Evolutionary conservation across 2,797 vertebrate genomes (phyloP).

Genomic region (Siniperca scherzeri): DNA sequence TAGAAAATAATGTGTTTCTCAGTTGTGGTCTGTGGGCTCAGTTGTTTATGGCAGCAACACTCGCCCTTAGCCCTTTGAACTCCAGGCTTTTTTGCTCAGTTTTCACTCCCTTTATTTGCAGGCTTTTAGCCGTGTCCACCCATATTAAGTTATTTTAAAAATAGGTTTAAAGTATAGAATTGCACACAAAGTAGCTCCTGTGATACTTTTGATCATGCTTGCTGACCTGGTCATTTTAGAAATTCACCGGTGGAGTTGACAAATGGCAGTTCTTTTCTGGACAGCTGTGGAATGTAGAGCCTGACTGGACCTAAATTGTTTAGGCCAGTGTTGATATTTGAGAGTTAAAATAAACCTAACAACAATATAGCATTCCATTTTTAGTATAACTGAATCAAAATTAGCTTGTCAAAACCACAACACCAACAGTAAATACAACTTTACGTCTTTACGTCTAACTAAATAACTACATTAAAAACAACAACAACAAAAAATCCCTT

Average conservation of each 20-base stretch:
- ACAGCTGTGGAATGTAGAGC: neutral
- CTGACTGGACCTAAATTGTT: neutral
- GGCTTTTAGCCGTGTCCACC: neutral
- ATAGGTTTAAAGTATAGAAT: neutral
- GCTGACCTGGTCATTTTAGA: neutral
- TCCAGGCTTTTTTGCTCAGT: neutral
- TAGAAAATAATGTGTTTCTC: neutral
- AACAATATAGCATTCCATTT: neutral
- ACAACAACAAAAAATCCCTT: neutral
- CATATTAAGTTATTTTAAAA: neutral
- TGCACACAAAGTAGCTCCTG: neutral
- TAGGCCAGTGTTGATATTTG: neutral
- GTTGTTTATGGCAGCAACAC: slow-evolving; percentile 32
- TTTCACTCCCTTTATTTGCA: slow-evolving; percentile 10
- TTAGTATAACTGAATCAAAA: neutral
- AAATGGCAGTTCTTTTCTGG: neutral
- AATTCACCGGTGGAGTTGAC: neutral
- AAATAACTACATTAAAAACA: neutral
- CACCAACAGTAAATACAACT: neutral
- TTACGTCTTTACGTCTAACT: neutral
- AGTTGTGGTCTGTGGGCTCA: slow-evolving; percentile 35
- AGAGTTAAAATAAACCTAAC: neutral
- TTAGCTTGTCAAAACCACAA: neutral
- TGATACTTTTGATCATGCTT: neutral
- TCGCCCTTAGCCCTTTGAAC: slow-evolving; percentile 2